phyloP scores from a whole-genome alignment of 1,140 invertebrate species.

The Drosophila triauraria region DNA sequence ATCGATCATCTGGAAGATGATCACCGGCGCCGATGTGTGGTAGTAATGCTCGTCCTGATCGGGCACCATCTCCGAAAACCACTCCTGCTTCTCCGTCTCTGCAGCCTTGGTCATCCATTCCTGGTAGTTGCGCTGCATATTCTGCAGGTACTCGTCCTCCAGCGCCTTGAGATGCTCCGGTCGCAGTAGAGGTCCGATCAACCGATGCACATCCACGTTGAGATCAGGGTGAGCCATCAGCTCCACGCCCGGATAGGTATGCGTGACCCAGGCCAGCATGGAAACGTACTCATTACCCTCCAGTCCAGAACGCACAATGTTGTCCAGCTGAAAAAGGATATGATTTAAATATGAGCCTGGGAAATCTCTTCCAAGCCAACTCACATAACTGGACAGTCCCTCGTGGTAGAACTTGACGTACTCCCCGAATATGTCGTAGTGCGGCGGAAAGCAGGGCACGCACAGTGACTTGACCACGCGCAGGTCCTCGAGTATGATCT shows the following conservation, averaged over 20 bases:
- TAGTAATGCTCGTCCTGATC: slow-evolving; percentile 93
- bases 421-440: slow-evolving; percentile 96
- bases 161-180: slow-evolving; percentile 91
- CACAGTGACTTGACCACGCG: slow-evolving; percentile 96
- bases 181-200: slow-evolving; percentile 90
- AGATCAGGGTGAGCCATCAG: slow-evolving; percentile 95
- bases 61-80: slow-evolving; percentile 90
- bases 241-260: slow-evolving; percentile 93
- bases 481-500: slow-evolving; percentile 96
- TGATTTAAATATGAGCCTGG: no score
- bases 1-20: slow-evolving; percentile 99
- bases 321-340: slow-evolving; percentile 90
- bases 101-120: slow-evolving; percentile 99
- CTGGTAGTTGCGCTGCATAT: slow-evolving; percentile 96
- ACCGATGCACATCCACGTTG: slow-evolving; percentile 89
- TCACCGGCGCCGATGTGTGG: slow-evolving; percentile 96
- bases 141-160: slow-evolving; percentile 93
- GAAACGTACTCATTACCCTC: slow-evolving; percentile 99
- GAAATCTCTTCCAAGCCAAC: slow-evolving; percentile 67
- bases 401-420: slow-evolving; percentile 98
- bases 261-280: slow-evolving; percentile 95
- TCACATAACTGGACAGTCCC: slow-evolving; percentile 93
- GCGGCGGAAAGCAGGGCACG: slow-evolving; percentile 97
- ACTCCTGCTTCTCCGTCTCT: slow-evolving; percentile 95
- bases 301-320: slow-evolving; percentile 93